phyloP scores from a whole-genome alignment of 2,797 vertebrate genomes.

The Ptychobarbus kaznakovi region DNA sequence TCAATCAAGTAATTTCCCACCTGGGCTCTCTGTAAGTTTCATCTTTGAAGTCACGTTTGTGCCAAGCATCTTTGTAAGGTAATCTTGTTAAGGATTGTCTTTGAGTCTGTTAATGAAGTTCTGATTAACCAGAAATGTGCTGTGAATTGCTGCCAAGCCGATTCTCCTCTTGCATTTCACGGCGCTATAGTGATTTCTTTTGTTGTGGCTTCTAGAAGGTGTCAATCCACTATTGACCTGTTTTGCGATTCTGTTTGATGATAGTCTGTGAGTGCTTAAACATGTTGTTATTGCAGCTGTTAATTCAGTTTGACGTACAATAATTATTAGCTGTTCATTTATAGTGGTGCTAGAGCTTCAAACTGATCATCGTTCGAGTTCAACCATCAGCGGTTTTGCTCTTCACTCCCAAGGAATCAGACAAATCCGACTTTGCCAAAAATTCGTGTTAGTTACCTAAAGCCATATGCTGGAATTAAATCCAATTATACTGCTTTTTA shows the following conservation, averaged over 20 bases:
- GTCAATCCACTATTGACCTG: slow-evolving; percentile 44
- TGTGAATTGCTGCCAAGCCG: slow-evolving; percentile 51
- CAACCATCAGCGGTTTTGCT: slow-evolving; percentile 17
- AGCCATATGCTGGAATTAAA: slow-evolving; percentile 57
- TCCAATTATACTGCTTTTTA: slow-evolving; percentile 58
- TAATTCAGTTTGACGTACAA: slow-evolving; percentile 44
- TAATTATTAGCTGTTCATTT: slow-evolving; percentile 53
- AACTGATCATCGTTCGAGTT: slow-evolving; percentile 9
- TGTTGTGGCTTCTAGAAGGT: slow-evolving; percentile 52
- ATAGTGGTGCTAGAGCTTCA: slow-evolving; percentile 58
- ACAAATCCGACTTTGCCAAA: slow-evolving; percentile 40
- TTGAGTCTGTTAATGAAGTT: slow-evolving; percentile 41
- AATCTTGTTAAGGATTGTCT: slow-evolving; percentile 44
- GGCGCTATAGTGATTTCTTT: slow-evolving; percentile 47
- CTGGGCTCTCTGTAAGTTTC: slow-evolving; percentile 5
- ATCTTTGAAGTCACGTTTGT: slow-evolving; percentile 26
- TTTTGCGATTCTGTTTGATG: slow-evolving; percentile 47
- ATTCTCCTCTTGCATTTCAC: slow-evolving; percentile 54
- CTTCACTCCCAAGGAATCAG: slow-evolving; percentile 14
- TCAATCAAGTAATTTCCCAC: slow-evolving; percentile 38
- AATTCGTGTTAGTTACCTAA: slow-evolving; percentile 53
- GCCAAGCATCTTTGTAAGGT: slow-evolving; percentile 42
- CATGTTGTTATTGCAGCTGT: slow-evolving; percentile 55
- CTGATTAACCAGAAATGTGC: slow-evolving; percentile 53
- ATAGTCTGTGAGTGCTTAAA: slow-evolving; percentile 51